phyloP scores from a whole-genome alignment of 2,113 vertebrate species.

The Lepidothrix coronata region DNA sequence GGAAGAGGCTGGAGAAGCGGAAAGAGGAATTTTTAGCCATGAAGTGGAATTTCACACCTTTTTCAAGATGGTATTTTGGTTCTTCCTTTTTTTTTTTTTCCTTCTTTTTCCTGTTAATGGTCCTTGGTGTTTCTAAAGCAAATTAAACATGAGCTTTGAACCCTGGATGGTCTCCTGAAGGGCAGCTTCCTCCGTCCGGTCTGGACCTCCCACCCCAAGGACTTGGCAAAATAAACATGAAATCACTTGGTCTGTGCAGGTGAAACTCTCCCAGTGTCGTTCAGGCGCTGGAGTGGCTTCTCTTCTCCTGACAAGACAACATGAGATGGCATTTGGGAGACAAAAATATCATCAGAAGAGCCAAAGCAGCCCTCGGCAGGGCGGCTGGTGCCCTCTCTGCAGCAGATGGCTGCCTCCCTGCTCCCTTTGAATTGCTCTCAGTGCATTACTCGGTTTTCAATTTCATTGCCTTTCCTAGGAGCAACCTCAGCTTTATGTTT shows the following conservation, averaged over 20 bases:
- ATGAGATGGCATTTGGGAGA: background rate
- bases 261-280: background rate
- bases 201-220: background rate
- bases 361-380: background rate
- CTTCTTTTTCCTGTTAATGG: rapidly evolving
- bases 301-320: background rate
- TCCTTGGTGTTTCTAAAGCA: background rate
- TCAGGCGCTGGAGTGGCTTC: background rate
- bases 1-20: background rate
- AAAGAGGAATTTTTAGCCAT: background rate
- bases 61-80: background rate
- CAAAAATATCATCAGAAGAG: background rate
- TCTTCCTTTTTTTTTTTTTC: background rate
- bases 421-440: slow-evolving; percentile 29
- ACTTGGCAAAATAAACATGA: background rate
- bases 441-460: slow-evolving; percentile 51
- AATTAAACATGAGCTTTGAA: background rate
- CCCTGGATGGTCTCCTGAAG: background rate
- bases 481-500: slow-evolving; percentile 59
- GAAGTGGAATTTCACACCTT: slow-evolving; percentile 9
- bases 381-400: background rate
- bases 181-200: background rate
- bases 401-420: background rate
- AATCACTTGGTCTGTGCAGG: background rate
- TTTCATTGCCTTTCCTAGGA: slow-evolving; percentile 45